Base-by-base conservation (phyloP, 2,888 invertebrate species). In the Noctua janthina region DNA sequence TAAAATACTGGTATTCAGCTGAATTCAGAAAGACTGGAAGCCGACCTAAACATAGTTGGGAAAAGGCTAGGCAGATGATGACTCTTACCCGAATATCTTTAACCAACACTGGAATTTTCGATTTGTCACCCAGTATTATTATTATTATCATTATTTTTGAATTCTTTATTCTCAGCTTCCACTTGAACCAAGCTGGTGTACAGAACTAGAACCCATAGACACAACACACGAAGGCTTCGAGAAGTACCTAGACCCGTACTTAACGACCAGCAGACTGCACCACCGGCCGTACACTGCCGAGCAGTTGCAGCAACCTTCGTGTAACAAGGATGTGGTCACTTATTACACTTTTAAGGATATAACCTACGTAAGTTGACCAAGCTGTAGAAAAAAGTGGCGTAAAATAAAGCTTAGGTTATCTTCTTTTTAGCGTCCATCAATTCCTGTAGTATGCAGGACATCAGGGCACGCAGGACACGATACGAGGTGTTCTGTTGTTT, bases 171-270 rank as follows among this genome's bases (percentile, higher is more conserved):
- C 76, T 23, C 82, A 96, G 96, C 84, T 84, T 51, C 90, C 90
- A 70, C 68, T 88, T 35, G 92, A 94, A 82, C 93, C 94, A 23
- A 93, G 92, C 82, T 93, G 92, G 91, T 91, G 90, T 59, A 94
- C 93, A 78, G 93, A 94, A 15, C 46, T 95, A 35, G 94, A 94
- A 35, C 94, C 94, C 1, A 81, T 96, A 13, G 95, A 96, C 59
- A 96, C 96, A 0, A 96, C 95, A 0, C 90, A 96, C 74, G 96
- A 96, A 17, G 96, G 97, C 1, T 95, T 92, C 59, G 95, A 95
- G 86, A 96, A 96, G 77, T 92, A 94, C 78, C 89, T 96, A 71
- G 97, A 97, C 80, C 96, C 96, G 0, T 97, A 97, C 78, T 85
- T 97, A 46, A 95, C 95, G 0, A 96, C 96, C 1, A 96, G 92